Conservation (phyloP, 2,113 vertebrate species). For the Nestor notabilis region DNA sequence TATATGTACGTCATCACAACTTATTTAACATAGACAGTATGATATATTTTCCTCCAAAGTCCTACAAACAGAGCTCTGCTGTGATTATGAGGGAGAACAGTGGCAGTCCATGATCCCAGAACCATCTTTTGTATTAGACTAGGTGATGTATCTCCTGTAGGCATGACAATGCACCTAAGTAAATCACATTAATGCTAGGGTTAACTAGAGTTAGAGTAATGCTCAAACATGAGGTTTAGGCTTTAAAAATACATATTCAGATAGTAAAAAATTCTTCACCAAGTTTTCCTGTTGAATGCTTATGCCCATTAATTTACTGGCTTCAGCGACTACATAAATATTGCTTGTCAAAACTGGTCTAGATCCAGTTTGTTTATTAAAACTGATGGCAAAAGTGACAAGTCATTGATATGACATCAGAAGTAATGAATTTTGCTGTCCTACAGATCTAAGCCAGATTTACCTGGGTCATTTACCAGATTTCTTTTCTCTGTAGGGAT, state of each 20-base stretch:
- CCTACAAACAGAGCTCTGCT: not conserved
- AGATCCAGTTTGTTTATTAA: not conserved
- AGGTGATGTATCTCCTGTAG: not conserved
- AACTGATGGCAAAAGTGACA: not conserved
- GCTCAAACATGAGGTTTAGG: not conserved
- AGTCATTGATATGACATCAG: not conserved
- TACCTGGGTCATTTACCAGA: not conserved
- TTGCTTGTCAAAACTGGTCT: not conserved
- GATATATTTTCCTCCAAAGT: not conserved
- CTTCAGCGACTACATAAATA: not conserved
- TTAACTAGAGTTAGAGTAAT: not conserved
- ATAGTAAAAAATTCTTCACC: not conserved
- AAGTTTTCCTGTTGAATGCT: not conserved
- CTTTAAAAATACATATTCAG: not conserved
- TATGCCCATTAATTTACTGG: not conserved
- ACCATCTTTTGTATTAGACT: not conserved
- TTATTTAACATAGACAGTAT: not conserved
- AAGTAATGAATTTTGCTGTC: not conserved
- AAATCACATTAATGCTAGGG: not conserved
- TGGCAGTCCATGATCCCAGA: not conserved
- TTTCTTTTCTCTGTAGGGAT: not conserved
- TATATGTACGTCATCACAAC: not conserved
- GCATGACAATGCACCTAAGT: not conserved
- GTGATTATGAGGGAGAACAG: not conserved
- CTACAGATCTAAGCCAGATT: not conserved